These are phyloP conservation scores for Pocillopora grandis DNA, from an alignment of 92 coral and sea anemone species.

Conservation along the genomic window DNA sequence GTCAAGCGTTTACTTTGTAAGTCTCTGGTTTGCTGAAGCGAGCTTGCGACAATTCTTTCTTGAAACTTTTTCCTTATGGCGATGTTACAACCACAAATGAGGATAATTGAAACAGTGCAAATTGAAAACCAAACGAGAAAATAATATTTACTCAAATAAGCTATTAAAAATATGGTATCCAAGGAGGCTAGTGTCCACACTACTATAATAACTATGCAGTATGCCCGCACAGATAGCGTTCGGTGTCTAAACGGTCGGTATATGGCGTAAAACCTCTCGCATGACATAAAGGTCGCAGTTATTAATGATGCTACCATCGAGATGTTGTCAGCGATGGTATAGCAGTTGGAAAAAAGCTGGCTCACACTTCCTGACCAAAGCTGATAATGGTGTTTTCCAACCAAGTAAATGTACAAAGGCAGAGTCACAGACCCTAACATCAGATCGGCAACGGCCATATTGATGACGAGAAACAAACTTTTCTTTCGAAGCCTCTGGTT, in stretches of 20 bases:
- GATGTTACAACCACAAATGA: constrained; percentile 3
- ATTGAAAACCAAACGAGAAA: background rate
- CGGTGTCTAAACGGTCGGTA: background rate
- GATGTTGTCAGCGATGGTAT: background rate
- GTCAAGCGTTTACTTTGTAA: background rate
- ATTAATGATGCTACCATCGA: background rate
- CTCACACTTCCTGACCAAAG: background rate
- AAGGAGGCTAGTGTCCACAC: background rate
- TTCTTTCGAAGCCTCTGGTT: background rate
- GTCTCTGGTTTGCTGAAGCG: background rate
- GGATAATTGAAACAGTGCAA: background rate
- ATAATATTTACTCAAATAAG: background rate
- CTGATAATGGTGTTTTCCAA: background rate
- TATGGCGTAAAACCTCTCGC: constrained; percentile 9
- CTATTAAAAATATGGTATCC: background rate
- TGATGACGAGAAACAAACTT: constrained; percentile 13
- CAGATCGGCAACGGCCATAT: constrained; percentile 11
- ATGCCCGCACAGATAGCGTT: background rate
- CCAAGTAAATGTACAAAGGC: background rate
- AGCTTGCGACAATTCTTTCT: background rate
- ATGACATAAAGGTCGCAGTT: background rate
- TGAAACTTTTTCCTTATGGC: background rate
- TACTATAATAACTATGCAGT: background rate
- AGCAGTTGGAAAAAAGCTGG: background rate
- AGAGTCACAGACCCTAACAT: background rate